Conservation (phyloP, 1,140 invertebrate genomes). For the Copidosoma floridanum region DNA sequence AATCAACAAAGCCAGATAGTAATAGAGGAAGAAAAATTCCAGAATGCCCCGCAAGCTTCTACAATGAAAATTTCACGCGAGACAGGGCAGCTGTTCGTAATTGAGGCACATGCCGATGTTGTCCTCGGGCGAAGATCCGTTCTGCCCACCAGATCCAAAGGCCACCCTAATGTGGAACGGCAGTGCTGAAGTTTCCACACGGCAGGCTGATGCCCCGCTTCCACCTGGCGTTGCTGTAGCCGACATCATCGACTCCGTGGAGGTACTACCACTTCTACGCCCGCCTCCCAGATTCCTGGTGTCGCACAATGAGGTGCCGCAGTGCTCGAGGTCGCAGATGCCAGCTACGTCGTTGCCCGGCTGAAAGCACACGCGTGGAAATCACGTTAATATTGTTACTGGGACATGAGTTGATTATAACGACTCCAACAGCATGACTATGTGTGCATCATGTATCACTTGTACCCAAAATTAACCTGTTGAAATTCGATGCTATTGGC, state of each 20-base stretch:
- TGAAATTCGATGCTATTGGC: neutral
- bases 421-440: too few relatives aligned
- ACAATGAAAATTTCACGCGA: slow-evolving; percentile 4
- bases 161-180: slow-evolving; percentile 77
- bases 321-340: slow-evolving; percentile 72
- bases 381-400: too few relatives aligned
- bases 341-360: slow-evolving; percentile 59
- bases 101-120: slow-evolving; percentile 76
- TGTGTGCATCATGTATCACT: neutral
- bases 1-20: too few relatives aligned
- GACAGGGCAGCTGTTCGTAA: slow-evolving; percentile 71
- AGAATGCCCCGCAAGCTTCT: too few relatives aligned
- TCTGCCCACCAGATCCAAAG: slow-evolving; percentile 65
- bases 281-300: too few relatives aligned
- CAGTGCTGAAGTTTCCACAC: slow-evolving; percentile 72
- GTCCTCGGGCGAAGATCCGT: slow-evolving; percentile 70
- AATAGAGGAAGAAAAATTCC: too few relatives aligned
- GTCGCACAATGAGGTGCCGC: slow-evolving; percentile 68
- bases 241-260: neutral
- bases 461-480: slow-evolving; percentile 1
- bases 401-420: too few relatives aligned
- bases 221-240: neutral
- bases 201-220: slow-evolving; percentile 51
- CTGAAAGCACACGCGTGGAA: slow-evolving; percentile 51
- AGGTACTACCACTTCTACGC: too few relatives aligned